Percentiles rank a stretch among this genome's conserved stretches.
phyloP scores from a whole-genome alignment of 2,888 invertebrate genomes.

The Tinea pellionella region DNA sequence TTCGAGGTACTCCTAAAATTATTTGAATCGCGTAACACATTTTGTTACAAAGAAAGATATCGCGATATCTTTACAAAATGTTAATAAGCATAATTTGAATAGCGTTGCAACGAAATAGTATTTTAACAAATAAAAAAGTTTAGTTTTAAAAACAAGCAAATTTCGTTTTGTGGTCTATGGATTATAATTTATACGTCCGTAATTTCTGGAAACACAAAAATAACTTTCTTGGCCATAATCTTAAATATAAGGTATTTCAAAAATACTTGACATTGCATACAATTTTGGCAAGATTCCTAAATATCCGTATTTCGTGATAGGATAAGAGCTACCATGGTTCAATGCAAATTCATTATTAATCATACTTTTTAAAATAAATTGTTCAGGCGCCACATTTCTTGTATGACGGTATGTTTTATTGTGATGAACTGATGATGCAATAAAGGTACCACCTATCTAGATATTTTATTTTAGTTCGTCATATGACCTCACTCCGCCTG shows the following conservation, averaged over 20 bases:
- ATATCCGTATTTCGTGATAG: conserved; percentile 34
- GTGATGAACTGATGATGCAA: no score
- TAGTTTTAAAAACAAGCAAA: no score
- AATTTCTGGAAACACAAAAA: neutral
- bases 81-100: neutral
- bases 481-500: no score
- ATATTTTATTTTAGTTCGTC: no score
- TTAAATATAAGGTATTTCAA: conserved; percentile 24
- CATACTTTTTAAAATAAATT: neutral
- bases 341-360: neutral
- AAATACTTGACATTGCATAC: conserved; percentile 54
- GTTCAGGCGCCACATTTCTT: neutral
- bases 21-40: neutral
- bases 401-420: no score
- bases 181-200: neutral
- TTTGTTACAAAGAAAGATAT: neutral
- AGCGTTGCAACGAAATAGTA: neutral
- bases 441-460: no score
- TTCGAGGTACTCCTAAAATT: conserved; percentile 5
- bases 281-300: conserved; percentile 35
- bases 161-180: neutral
- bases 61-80: neutral
- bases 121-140: neutral
- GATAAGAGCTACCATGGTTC: neutral
- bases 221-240: conserved; percentile 1